Evolutionary conservation across 2,113 vertebrate genomes (phyloP).

Genomic region (Procapra przewalskii): DNA sequence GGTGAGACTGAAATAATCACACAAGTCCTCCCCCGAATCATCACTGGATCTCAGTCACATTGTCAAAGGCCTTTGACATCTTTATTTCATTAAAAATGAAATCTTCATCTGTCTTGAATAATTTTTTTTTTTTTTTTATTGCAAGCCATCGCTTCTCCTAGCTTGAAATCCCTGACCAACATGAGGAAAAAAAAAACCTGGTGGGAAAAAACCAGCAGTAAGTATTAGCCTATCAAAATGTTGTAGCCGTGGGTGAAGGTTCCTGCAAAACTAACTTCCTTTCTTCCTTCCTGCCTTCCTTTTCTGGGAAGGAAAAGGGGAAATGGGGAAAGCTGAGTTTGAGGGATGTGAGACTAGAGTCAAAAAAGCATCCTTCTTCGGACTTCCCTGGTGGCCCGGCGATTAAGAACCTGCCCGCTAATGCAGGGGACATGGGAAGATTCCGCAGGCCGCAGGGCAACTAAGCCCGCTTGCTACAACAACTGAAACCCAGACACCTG

Average conservation of each 20-base stretch:
- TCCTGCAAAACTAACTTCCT: background rate
- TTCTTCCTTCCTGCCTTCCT: background rate
- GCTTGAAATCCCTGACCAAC: background rate
- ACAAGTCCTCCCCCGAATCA: background rate
- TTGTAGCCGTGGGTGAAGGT: background rate
- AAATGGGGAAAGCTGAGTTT: background rate
- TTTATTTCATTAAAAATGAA: background rate
- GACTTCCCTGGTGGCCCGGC: background rate
- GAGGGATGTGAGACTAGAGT: background rate
- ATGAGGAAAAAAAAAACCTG: background rate
- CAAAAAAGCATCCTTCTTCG: background rate
- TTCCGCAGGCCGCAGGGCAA: background rate
- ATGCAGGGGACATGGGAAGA: accelerated
- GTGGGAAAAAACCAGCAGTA: background rate
- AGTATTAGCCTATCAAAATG: background rate
- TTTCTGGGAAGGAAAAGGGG: background rate
- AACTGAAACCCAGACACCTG: background rate
- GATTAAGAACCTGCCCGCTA: background rate
- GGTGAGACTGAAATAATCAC: background rate
- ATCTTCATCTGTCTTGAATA: background rate
- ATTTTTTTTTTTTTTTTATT: background rate
- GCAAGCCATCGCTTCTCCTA: background rate
- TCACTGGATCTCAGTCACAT: background rate
- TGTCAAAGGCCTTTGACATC: background rate
- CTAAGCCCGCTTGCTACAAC: background rate